Evolutionary conservation across 2,113 vertebrate genomes (phyloP).

Genomic region (Siniperca chuatsi): DNA sequence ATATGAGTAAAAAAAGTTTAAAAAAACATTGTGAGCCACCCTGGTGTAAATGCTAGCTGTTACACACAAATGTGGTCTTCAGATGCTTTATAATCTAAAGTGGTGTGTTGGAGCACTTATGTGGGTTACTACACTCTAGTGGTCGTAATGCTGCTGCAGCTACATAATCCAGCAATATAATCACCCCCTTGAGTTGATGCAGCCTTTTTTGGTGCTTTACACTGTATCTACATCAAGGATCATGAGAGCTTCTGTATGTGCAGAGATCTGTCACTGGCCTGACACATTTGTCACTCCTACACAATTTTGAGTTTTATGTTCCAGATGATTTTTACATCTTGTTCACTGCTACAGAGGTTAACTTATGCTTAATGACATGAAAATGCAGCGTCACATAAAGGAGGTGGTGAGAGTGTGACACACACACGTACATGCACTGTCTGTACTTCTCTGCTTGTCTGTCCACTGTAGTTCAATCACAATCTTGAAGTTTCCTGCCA

Average conservation of each 20-base stretch:
- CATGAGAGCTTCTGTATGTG: conserved; percentile 36
- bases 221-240: conserved; percentile 20
- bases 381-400: conserved; percentile 52
- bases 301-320: conserved; percentile 10
- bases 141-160: conserved; percentile 43
- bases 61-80: conserved; percentile 66
- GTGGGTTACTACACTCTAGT: conserved; percentile 59
- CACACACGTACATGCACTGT: not conserved
- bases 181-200: conserved; percentile 29
- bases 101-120: conserved; percentile 36
- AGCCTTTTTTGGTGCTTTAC: conserved; percentile 60
- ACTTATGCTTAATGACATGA: conserved; percentile 59
- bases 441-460: conserved; percentile 40
- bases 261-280: conserved; percentile 25
- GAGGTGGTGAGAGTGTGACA: conserved; percentile 39
- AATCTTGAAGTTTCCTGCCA: conserved; percentile 69
- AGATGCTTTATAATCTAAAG: conserved; percentile 56
- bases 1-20: conserved; percentile 78
- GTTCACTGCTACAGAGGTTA: conserved; percentile 38
- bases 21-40: conserved; percentile 72
- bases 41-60: conserved; percentile 84
- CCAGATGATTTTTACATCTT: conserved; percentile 47
- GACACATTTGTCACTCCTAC: conserved; percentile 42
- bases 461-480: conserved; percentile 65
- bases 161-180: conserved; percentile 51